phyloP scores from a whole-genome alignment of 2,113 vertebrate genomes.

The Thinocorus orbignyianus region DNA sequence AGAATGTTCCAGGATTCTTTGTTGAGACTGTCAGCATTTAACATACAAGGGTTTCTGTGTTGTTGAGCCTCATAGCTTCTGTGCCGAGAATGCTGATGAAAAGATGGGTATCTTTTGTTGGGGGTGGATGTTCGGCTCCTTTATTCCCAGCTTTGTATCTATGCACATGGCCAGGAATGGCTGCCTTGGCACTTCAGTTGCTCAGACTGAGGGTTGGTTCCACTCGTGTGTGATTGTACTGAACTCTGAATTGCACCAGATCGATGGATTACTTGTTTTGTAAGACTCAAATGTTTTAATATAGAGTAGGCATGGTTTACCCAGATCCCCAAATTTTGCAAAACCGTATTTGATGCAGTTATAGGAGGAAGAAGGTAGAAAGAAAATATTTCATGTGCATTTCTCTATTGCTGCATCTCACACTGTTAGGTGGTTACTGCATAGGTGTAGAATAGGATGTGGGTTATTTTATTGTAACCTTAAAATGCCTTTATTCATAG shows the following conservation, averaged over 20 bases:
- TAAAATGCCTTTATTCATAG: not conserved
- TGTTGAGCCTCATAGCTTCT: not conserved
- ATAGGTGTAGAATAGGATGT: not conserved
- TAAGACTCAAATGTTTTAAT: not conserved
- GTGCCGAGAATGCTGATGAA: not conserved
- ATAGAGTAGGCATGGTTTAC: not conserved
- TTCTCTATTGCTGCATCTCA: not conserved
- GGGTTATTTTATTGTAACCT: not conserved
- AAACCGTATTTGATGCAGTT: not conserved
- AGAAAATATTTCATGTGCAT: accelerated
- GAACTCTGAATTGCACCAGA: not conserved
- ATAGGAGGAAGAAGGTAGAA: not conserved
- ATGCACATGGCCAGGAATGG: accelerated
- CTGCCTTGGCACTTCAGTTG: accelerated
- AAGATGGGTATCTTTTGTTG: not conserved
- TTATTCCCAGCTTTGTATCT: not conserved
- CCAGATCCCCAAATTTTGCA: not conserved
- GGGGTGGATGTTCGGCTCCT: not conserved
- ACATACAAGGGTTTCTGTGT: not conserved
- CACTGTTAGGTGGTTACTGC: accelerated
- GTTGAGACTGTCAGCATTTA: not conserved
- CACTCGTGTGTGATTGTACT: accelerated
- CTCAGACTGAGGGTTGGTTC: not conserved
- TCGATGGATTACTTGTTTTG: accelerated
- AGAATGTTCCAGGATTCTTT: accelerated